These are phyloP conservation scores for Matsumurasca onukii DNA, from an alignment of 1,140 invertebrate genomes.

Conservation along the genomic window DNA sequence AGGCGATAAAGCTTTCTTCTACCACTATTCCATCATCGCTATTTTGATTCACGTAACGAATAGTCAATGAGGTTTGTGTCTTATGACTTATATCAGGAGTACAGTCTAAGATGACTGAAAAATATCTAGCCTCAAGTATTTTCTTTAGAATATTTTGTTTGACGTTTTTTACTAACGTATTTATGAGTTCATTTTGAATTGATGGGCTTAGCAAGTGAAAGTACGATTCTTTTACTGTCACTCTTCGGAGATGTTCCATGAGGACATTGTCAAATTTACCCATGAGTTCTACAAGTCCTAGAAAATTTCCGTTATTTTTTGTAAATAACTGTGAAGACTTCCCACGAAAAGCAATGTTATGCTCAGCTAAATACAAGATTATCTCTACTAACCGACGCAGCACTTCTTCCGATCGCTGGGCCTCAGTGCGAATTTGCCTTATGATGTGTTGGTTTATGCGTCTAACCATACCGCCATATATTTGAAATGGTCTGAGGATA, in stretches of 20 bases:
- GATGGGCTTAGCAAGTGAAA: no score
- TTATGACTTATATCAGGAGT: no score
- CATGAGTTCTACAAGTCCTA: no score
- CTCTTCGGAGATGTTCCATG: slow-evolving; percentile 35
- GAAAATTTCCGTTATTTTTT: slow-evolving; percentile 39
- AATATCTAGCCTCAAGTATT: no score
- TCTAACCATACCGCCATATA: slow-evolving; percentile 27
- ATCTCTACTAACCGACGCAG: slow-evolving; percentile 32
- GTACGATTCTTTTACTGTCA: no score
- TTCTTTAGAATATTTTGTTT: slow-evolving; percentile 38
- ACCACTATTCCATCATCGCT: no score
- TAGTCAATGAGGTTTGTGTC: no score
- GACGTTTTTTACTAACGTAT: slow-evolving; percentile 35
- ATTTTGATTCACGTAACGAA: no score
- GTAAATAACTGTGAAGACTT: slow-evolving; percentile 33
- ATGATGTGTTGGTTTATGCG: slow-evolving; percentile 7
- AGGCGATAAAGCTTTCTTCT: no score
- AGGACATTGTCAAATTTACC: no score
- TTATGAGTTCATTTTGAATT: slow-evolving; percentile 43
- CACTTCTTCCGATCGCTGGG: slow-evolving; percentile 28
- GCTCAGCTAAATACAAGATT: slow-evolving; percentile 35
- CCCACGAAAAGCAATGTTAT: slow-evolving; percentile 38
- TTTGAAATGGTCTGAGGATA: slow-evolving; percentile 29
- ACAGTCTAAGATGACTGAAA: slow-evolving; percentile 35
- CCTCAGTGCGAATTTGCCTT: slow-evolving; percentile 18